These are phyloP conservation scores for Charadrius vociferus DNA, from an alignment of 2,113 vertebrate species.

Conservation along the genomic window DNA sequence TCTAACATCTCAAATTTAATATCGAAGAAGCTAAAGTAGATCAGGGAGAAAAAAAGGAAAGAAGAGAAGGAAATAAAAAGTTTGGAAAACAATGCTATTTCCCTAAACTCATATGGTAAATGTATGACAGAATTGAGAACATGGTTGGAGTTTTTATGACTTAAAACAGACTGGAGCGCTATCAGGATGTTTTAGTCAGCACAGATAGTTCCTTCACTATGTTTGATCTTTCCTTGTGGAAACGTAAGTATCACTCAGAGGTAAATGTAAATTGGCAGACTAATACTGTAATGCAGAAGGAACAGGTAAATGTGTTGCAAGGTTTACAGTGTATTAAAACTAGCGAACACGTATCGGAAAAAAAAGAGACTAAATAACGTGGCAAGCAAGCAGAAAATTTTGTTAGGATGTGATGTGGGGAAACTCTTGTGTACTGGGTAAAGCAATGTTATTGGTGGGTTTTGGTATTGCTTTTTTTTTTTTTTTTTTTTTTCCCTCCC, in stretches of 20 bases:
- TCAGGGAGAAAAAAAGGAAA: not conserved
- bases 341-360: not conserved
- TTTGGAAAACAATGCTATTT: not conserved
- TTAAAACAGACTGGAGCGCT: not conserved
- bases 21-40: not conserved
- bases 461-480: not conserved
- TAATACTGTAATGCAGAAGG: not conserved
- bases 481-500: no score
- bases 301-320: not conserved
- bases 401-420: not conserved
- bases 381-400: not conserved
- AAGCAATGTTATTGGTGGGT: not conserved
- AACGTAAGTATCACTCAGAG: slow-evolving; percentile 9
- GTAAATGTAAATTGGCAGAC: not conserved
- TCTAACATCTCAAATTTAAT: not conserved
- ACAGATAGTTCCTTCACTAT: not conserved
- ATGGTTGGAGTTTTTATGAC: not conserved
- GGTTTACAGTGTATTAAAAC: not conserved
- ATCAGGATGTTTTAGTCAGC: not conserved
- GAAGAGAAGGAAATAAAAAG: not conserved
- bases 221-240: not conserved
- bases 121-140: not conserved
- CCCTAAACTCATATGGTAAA: not conserved
- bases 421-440: not conserved
- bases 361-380: not conserved